Evolutionary conservation across 1,140 invertebrate genomes (phyloP).

Genomic region (Drosophila jambulina): DNA sequence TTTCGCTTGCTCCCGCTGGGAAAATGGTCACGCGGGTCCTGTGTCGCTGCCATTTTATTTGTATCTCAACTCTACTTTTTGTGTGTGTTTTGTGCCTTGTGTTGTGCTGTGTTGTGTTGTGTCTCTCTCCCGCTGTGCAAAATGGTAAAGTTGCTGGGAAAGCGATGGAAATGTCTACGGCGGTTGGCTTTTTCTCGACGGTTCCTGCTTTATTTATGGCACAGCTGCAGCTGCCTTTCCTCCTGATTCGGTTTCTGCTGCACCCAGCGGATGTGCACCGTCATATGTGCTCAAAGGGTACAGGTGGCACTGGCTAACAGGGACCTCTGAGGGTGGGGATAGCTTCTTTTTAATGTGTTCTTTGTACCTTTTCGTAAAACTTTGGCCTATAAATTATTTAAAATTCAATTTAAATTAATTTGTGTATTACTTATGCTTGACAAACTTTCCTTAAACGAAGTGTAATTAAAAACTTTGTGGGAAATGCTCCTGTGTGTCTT

Average conservation of each 20-base stretch:
- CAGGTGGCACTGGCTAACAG: slow-evolving; percentile 27
- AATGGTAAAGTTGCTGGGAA: slow-evolving; percentile 22
- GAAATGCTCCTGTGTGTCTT: slow-evolving; percentile 11
- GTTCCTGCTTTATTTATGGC: slow-evolving; percentile 69
- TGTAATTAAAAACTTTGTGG: slow-evolving; percentile 13
- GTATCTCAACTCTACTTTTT: slow-evolving; percentile 18
- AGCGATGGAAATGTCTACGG: slow-evolving; percentile 41
- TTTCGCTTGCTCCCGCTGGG: slow-evolving; percentile 14
- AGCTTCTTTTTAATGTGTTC: neutral
- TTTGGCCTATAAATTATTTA: neutral
- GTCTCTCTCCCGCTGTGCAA: slow-evolving; percentile 30
- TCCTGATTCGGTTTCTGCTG: slow-evolving; percentile 27
- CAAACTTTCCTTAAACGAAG: neutral
- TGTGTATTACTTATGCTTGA: neutral
- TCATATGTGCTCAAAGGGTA: slow-evolving; percentile 19
- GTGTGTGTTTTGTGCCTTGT: slow-evolving; percentile 17
- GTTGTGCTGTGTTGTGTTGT: slow-evolving; percentile 36
- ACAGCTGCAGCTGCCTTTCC: slow-evolving; percentile 51
- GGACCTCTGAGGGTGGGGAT: neutral
- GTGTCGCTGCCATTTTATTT: slow-evolving; percentile 48
- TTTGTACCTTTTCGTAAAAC: neutral
- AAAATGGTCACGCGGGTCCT: slow-evolving; percentile 53
- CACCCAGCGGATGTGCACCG: slow-evolving; percentile 54
- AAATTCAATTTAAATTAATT: slow-evolving; percentile 5
- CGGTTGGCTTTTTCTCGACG: slow-evolving; percentile 29